Evolutionary conservation across 1,140 invertebrate genomes (phyloP), one percentile per base, ranked within the genome.

Genomic region (Neocloeon triangulifer): DNA sequence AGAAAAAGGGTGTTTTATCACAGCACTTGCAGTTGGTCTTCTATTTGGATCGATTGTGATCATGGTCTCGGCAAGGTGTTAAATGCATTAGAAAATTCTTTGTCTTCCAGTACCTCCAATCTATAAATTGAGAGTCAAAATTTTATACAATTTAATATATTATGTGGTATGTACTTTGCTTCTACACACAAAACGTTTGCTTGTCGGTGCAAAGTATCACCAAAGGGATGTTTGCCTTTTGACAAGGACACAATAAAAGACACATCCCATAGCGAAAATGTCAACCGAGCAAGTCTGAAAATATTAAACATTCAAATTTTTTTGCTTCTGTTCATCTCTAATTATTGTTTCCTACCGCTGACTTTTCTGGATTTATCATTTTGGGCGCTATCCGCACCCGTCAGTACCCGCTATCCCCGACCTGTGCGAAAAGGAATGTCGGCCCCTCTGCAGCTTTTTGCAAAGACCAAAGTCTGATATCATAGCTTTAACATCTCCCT

Each of bases 341-440:
- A 1, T 30, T 15, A 30, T 34, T 21, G 36, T 15, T 14, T 25
- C 30, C n/a, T n/a, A n/a, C n/a, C n/a, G n/a, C n/a, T n/a, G n/a
- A n/a, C n/a, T n/a, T n/a, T n/a, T n/a, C n/a, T n/a, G n/a, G n/a
- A 17, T 67, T 67, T 30, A 89, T 55, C 69, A 96, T 91, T 59
- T 99, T 94, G 0, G 94, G 92, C 3, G 94, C 94, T 35, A 97
- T 98, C 94, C 94, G n/a, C n/a, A 99, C 1, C 94, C 94, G 39
- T 97, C 91, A 1, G 92, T 97, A 5, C 94, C 92, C 1, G 82
- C 82, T 1, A 86, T 62, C 1, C 88, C 88, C 2, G 88, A 92
- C 15, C 78, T 54, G 14, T 77, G 62, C 0, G 86, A 95, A 54
- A 95, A 92, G 20, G 86, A 95, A 28, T 74, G 69, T 30, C 76